Base-by-base conservation (phyloP, 37 sponge, comb jelly and placozoan genomes). In the Hormiphora californensis region DNA sequence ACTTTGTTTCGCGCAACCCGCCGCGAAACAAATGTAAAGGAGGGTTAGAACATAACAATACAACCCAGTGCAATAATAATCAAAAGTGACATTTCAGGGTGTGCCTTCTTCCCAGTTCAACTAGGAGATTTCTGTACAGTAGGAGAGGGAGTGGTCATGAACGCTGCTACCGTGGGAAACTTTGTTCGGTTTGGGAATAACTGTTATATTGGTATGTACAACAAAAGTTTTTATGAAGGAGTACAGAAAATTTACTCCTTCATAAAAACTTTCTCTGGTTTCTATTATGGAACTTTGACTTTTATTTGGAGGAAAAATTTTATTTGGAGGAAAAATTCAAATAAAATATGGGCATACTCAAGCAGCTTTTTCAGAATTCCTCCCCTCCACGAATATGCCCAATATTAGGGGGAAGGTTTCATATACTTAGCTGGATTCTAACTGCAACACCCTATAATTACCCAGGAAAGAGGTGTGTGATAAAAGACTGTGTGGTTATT, bases 41-140 rank as follows among this genome's bases (percentile, higher is more conserved):
- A 9, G 53, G 9, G 9, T 49, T 17, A 49, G 15, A 17, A 49
- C 53, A 49, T 17, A 49, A 49, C 15, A 17, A 9, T 49, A 49
- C 9, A 49, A 17, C 53, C 15, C 12, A 49, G 15, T 9, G 15
- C 15, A 15, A 9, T 49, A 17, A 49, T 17, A 17, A 49, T 49
- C 53, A 17, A 17, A 17, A 49, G 15, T 49, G 9, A 17, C 53
- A 49, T 49, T 30, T 30, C 22, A 57, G 44, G 78, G 40, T 38
- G 40, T 30, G 78, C 78, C 39, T 69, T 69, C n/a, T 69, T 69
- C 78, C 78, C 78, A 7, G 22, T 69, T 19, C 78, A 69, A 40
- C 43, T 69, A 28, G 78, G 78, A 69, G 78, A 69, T 30, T 40
- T 22, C 78, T 38, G 40, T 41, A 22, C 22, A 23, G 78, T 69